Evolutionary conservation across 2,888 invertebrate genomes (phyloP).

Genomic region (Pomacea canaliculata): DNA sequence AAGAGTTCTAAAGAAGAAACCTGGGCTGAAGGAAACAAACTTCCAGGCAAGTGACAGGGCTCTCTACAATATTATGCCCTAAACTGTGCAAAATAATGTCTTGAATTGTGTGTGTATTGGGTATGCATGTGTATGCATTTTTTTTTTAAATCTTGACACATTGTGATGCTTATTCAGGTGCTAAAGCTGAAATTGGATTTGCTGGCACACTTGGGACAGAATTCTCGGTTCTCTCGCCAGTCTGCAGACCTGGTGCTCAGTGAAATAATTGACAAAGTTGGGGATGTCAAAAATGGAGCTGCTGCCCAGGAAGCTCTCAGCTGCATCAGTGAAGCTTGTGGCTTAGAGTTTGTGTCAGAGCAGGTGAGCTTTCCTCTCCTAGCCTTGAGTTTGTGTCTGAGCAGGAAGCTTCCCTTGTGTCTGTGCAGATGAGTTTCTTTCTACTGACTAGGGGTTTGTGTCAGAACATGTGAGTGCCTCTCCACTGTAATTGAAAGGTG

Average conservation of each 20-base stretch:
- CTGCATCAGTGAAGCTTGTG: slow-evolving; percentile 83
- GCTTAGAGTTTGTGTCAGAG: slow-evolving; percentile 80
- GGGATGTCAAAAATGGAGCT: slow-evolving; percentile 83
- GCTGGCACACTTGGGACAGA: slow-evolving; percentile 83
- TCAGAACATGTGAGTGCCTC: slow-evolving; percentile 73
- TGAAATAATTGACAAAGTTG: slow-evolving; percentile 87
- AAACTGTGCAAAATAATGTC: no score
- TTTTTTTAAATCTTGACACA: background rate
- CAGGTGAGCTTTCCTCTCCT: slow-evolving; percentile 67
- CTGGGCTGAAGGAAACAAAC: slow-evolving; percentile 89
- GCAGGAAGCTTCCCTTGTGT: no score
- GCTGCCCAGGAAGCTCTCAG: slow-evolving; percentile 80
- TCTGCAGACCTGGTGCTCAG: slow-evolving; percentile 82
- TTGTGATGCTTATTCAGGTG: slow-evolving; percentile 71
- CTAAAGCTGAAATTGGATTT: slow-evolving; percentile 85
- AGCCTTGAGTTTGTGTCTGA: no score
- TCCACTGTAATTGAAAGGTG: no score
- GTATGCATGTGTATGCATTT: background rate
- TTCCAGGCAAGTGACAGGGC: slow-evolving; percentile 76
- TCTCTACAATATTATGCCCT: no score
- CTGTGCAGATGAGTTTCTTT: no score
- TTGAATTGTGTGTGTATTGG: no score
- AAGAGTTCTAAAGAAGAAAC: slow-evolving; percentile 81
- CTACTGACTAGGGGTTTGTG: slow-evolving; percentile 78
- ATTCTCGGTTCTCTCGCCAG: slow-evolving; percentile 73